Evolutionary conservation across 2,888 invertebrate species (phyloP).

Genomic region (Embidobia sp.): DNA sequence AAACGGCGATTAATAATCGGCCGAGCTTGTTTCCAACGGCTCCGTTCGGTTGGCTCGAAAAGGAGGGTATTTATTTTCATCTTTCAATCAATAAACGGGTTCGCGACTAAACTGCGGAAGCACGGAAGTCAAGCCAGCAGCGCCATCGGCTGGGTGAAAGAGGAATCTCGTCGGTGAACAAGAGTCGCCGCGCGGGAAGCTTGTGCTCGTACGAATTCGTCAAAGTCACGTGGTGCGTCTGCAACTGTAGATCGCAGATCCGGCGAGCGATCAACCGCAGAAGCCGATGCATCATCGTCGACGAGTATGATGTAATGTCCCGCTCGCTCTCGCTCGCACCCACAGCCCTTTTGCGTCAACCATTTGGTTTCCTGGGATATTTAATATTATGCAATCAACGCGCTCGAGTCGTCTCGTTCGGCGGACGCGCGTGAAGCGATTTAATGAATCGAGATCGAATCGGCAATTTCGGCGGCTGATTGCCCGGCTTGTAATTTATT

Average conservation of each 20-base stretch:
- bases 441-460: slow-evolving; percentile 6
- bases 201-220: slow-evolving; percentile 61
- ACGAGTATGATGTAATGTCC: slow-evolving; percentile 68
- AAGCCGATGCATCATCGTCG: slow-evolving; percentile 68
- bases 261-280: slow-evolving; percentile 47
- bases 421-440: slow-evolving; percentile 17
- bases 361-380: slow-evolving; percentile 40
- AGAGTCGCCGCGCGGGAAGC: slow-evolving; percentile 51
- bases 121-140: slow-evolving; percentile 53
- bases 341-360: slow-evolving; percentile 4
- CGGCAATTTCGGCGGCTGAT: slow-evolving; percentile 13
- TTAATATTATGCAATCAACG: slow-evolving; percentile 41
- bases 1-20: no score
- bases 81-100: slow-evolving; percentile 43
- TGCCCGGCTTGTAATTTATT: slow-evolving; percentile 7
- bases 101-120: slow-evolving; percentile 35
- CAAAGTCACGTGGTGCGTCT: slow-evolving; percentile 69
- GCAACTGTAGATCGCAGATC: slow-evolving; percentile 54
- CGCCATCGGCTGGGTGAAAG: slow-evolving; percentile 65
- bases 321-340: slow-evolving; percentile 9
- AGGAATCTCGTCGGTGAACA: slow-evolving; percentile 20
- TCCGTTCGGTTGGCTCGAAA: no score
- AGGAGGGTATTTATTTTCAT: neutral
- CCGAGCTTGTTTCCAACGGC: no score
- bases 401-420: slow-evolving; percentile 19